Conservation (phyloP, 2,113 vertebrate species). For the Phalacrocorax pelagicus region DNA sequence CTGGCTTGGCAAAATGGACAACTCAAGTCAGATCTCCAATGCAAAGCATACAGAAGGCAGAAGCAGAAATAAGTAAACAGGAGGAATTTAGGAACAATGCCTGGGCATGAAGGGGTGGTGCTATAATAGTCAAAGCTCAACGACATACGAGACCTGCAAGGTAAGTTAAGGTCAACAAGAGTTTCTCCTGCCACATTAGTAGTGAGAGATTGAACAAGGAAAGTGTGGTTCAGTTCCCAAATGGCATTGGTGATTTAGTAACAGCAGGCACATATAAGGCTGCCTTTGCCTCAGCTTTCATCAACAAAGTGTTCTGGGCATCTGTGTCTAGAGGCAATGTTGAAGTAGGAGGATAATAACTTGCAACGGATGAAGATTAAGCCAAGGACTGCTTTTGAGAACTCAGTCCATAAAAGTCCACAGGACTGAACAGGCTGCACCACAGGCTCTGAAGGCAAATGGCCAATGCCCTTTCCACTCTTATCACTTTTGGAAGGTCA, state of each 20-base stretch:
- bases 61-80: neutral
- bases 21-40: neutral
- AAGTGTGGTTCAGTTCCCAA: neutral
- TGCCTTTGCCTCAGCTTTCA: neutral
- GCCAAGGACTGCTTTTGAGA: neutral
- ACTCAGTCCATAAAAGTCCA: neutral
- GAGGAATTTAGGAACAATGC: neutral
- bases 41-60: neutral
- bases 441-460: neutral
- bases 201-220: neutral
- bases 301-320: neutral
- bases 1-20: neutral
- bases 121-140: neutral
- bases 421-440: neutral
- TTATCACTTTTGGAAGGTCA: neutral
- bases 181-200: neutral
- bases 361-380: neutral
- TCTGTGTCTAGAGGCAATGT: neutral
- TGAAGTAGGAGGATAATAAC: neutral
- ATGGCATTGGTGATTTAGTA: neutral
- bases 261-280: neutral
- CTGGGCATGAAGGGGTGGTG: neutral
- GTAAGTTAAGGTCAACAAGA: neutral
- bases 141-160: neutral
- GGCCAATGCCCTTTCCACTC: neutral